Conservation (phyloP, 1,140 invertebrate species). For the Venustaconcha ellipsiformis region DNA sequence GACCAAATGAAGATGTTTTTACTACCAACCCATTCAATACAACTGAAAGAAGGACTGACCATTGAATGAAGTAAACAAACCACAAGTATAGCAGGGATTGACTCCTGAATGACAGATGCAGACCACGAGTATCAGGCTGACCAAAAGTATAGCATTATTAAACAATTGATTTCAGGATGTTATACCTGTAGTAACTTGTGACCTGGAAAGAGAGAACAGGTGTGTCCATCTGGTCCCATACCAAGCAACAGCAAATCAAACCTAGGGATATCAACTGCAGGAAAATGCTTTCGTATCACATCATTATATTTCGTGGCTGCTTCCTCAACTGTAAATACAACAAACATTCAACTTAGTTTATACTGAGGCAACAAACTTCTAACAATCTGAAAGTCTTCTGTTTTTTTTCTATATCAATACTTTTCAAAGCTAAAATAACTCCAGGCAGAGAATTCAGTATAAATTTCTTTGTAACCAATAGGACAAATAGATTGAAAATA, state of each 20-base stretch:
- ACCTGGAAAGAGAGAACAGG: slow-evolving; percentile 95
- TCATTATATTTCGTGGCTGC: slow-evolving; percentile 83
- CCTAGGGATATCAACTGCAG: slow-evolving; percentile 73
- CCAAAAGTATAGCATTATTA: background rate
- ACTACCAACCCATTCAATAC: too few relatives aligned
- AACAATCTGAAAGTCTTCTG: too few relatives aligned
- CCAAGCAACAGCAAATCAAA: slow-evolving; percentile 94
- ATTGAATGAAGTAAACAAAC: too few relatives aligned
- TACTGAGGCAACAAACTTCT: too few relatives aligned
- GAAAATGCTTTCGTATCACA: slow-evolving; percentile 68
- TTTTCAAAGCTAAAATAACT: too few relatives aligned
- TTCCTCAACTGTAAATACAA: slow-evolving; percentile 76
- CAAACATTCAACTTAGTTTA: background rate
- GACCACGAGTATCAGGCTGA: background rate
- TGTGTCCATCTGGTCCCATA: slow-evolving; percentile 98
- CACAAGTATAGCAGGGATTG: too few relatives aligned
- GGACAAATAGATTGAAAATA: too few relatives aligned
- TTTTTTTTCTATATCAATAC: too few relatives aligned
- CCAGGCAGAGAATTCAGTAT: too few relatives aligned
- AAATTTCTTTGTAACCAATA: too few relatives aligned
- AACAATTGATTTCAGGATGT: background rate
- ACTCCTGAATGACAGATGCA: background rate
- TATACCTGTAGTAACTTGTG: slow-evolving; percentile 74
- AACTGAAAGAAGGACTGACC: too few relatives aligned
- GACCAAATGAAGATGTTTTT: too few relatives aligned